Evolutionary conservation across 2,113 vertebrate species (phyloP).

Genomic region (Ursus arctos): DNA sequence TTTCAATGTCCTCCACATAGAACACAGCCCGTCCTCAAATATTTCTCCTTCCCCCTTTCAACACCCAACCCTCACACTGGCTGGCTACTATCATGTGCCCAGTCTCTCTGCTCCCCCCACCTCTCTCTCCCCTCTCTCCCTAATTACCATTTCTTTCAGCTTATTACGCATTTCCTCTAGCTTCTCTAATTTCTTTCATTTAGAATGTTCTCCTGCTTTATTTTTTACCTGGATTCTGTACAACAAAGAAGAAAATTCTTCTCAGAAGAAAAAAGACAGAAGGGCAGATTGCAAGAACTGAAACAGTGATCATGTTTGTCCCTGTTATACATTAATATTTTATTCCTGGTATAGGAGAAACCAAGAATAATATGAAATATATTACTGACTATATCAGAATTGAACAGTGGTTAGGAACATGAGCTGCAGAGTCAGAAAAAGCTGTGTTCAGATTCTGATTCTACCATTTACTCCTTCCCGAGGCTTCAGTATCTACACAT

Average conservation of each 20-base stretch:
- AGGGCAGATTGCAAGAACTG: background rate
- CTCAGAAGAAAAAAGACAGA: slow-evolving; percentile 54
- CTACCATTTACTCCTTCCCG: background rate
- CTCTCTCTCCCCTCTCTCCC: background rate
- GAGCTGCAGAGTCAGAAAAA: slow-evolving; percentile 13
- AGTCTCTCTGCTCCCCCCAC: background rate
- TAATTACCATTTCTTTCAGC: slow-evolving; percentile 23
- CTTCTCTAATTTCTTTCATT: slow-evolving; percentile 22
- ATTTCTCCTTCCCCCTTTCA: background rate
- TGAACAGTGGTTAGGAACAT: background rate
- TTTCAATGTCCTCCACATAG: background rate
- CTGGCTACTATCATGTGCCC: background rate
- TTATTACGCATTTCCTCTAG: slow-evolving; percentile 3
- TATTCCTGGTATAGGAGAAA: slow-evolving; percentile 32
- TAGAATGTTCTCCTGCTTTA: background rate
- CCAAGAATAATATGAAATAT: slow-evolving; percentile 32
- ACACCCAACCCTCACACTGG: background rate
- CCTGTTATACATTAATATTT: slow-evolving; percentile 47
- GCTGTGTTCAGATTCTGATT: background rate
- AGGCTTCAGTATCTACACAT: background rate
- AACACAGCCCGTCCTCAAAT: background rate
- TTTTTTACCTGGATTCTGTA: slow-evolving; percentile 39
- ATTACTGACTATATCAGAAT: background rate
- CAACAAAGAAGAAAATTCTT: slow-evolving; percentile 62
- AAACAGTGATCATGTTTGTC: slow-evolving; percentile 1